Base-by-base conservation (phyloP, 2,888 invertebrate genomes). In the Terebella lapidaria region DNA sequence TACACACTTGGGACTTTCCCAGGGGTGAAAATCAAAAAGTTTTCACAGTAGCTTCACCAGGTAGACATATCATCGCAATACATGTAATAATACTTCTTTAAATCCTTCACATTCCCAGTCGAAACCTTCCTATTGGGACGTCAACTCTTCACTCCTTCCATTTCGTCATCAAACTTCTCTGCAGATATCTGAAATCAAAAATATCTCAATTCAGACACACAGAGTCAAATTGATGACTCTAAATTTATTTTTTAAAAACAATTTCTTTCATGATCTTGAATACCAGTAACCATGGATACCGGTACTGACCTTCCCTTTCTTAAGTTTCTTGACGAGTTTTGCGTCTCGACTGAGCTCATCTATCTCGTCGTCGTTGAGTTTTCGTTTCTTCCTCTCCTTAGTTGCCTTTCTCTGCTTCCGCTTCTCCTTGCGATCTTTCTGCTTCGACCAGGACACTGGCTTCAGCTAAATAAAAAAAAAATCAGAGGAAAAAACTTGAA, bases 311-410 rank as follows among this genome's bases (percentile, higher is more conserved):
- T 93, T 93, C 70, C 90, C 88, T 72, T 87, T 90, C 77, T 92
- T 94, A 0, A 92, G 82, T 72, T 90, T 92, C 77, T 93, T 94
- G 62, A 93, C 86, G 26, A 94, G 82, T 3, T 89, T 86, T 54
- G 91, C 87, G 75, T 95, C 94, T 27, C 75, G 72, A 10, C 75
- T 74, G 49, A 82, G 67, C 42, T 81, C 79, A 25, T 81, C 77
- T 57, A 74, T 58, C 22, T 81, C 80, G 25, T 72, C 71, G 3
- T 73, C 72, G 24, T 71, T 69, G 2, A 71, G 10, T 53, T 10
- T 53, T 68, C 83, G 82, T 58, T 54, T 22, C 28, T 59, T 60
- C 18, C 57, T 67, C 28, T 63, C 56, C 47, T 60, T 59, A 3
- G 29, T 20, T 28, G 61, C 59, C 68, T 86, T 87, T 56, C 85